Conservation (phyloP, 2,797 vertebrate species). For the Moxostoma hubbsi region DNA sequence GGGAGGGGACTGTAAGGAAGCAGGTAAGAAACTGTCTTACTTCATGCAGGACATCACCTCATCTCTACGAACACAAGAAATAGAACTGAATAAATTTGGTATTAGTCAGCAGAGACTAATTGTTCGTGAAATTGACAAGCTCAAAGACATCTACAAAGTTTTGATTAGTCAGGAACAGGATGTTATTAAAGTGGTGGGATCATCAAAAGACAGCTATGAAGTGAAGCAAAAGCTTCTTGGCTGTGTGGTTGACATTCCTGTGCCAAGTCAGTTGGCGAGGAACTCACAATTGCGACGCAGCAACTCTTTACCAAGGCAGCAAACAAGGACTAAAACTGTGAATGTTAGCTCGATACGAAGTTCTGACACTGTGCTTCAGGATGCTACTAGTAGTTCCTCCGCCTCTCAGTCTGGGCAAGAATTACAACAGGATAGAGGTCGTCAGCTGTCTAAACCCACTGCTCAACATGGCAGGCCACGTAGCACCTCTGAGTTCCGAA, state of each 20-base stretch:
- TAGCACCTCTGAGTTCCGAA: slow-evolving; percentile 6
- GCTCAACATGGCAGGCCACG: rapidly evolving
- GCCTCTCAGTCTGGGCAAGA: background rate
- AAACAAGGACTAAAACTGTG: background rate
- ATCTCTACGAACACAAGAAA: slow-evolving; percentile 65
- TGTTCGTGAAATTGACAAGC: rapidly evolving
- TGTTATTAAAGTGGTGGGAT: slow-evolving; percentile 69
- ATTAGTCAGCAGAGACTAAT: background rate
- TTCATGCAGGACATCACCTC: slow-evolving; percentile 36
- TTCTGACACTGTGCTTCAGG: rapidly evolving
- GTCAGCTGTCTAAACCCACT: rapidly evolving
- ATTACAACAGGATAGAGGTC: slow-evolving; percentile 6
- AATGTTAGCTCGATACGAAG: rapidly evolving
- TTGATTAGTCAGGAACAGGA: slow-evolving; percentile 14
- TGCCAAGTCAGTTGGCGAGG: background rate
- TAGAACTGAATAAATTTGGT: slow-evolving; percentile 51
- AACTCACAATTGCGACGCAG: slow-evolving; percentile 50
- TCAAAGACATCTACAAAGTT: slow-evolving; percentile 37
- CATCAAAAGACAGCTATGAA: slow-evolving; percentile 57
- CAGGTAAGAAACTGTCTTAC: slow-evolving; percentile 42
- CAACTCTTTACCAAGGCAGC: slow-evolving; percentile 60
- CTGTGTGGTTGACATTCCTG: rapidly evolving
- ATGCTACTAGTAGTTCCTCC: slow-evolving; percentile 18
- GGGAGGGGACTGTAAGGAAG: slow-evolving; percentile 28
- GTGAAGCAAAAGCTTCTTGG: slow-evolving; percentile 68